These are phyloP conservation scores for Sabatieria punctata DNA, from an alignment of 2,888 invertebrate genomes.

Conservation along the genomic window DNA sequence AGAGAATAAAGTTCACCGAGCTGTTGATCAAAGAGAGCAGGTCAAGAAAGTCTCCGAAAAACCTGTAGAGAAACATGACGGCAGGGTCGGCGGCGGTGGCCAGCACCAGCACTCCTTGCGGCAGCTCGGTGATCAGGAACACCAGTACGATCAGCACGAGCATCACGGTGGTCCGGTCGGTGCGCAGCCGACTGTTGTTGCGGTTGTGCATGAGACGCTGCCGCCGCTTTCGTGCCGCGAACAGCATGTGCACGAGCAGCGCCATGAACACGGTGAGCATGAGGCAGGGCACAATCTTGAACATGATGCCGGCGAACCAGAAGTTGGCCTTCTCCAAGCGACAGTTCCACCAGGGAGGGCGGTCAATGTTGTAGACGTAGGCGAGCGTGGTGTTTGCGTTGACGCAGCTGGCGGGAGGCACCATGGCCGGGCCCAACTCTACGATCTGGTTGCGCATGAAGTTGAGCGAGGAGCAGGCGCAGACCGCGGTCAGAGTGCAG, in stretches of 20 bases:
- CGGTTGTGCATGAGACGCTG: slow-evolving; percentile 16
- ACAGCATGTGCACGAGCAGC: slow-evolving; percentile 43
- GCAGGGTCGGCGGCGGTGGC: slow-evolving; percentile 17
- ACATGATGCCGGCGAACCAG: slow-evolving; percentile 47
- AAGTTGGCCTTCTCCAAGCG: slow-evolving; percentile 42
- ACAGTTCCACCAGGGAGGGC: slow-evolving; percentile 24
- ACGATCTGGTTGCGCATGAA: slow-evolving; percentile 18
- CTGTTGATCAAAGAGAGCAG: slow-evolving; percentile 53
- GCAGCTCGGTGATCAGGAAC: slow-evolving; percentile 55
- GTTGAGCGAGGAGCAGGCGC: slow-evolving; percentile 15
- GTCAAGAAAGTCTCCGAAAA: slow-evolving; percentile 54
- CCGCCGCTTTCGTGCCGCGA: slow-evolving; percentile 20
- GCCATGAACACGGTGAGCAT: slow-evolving; percentile 54
- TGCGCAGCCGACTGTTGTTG: slow-evolving; percentile 12
- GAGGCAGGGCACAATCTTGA: slow-evolving; percentile 49
- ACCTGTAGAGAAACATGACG: slow-evolving; percentile 19
- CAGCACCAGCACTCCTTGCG: slow-evolving; percentile 31
- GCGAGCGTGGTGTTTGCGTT: not conserved
- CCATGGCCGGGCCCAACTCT: no score
- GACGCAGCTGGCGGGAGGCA: no score
- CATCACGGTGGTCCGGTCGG: slow-evolving; percentile 55
- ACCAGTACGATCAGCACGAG: slow-evolving; percentile 56
- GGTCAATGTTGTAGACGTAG: slow-evolving; percentile 19
- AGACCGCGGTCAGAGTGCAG: not conserved
- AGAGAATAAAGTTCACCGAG: slow-evolving; percentile 56